Evolutionary conservation across 2,888 invertebrate genomes (phyloP).

Genomic region (Drosophila barbarae): DNA sequence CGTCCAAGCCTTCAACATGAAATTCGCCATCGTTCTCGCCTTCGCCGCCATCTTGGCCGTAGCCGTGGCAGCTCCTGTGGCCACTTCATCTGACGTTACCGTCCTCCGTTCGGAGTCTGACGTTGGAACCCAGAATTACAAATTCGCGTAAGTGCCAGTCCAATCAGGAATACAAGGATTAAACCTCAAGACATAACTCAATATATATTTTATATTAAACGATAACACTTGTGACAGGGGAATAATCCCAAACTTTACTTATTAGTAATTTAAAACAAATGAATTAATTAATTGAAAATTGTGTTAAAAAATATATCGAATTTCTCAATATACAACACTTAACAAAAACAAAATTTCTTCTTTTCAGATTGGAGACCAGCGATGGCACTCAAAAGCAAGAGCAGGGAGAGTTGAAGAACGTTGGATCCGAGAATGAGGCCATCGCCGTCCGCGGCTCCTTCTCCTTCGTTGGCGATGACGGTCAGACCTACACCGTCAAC

Average conservation of each 20-base stretch:
- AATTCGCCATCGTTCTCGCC: constrained; percentile 58
- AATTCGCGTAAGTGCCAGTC: too few relatives aligned
- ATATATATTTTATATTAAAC: too few relatives aligned
- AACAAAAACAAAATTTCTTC: too few relatives aligned
- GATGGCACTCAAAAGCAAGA: constrained; percentile 71
- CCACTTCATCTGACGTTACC: too few relatives aligned
- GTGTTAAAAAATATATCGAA: too few relatives aligned
- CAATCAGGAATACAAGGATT: too few relatives aligned
- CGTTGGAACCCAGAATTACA: constrained; percentile 10
- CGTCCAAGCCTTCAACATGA: constrained; percentile 53
- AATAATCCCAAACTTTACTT: too few relatives aligned
- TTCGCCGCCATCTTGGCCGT: constrained; percentile 69
- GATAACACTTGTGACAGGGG: too few relatives aligned
- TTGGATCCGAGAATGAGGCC: constrained; percentile 76
- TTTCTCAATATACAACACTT: too few relatives aligned
- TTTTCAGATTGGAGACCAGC: constrained; percentile 39
- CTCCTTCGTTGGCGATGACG: constrained; percentile 81
- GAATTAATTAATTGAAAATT: too few relatives aligned
- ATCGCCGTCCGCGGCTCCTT: constrained; percentile 66
- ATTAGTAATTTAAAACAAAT: too few relatives aligned
- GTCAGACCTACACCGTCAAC: constrained; percentile 81
- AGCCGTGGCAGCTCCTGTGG: constrained; percentile 59
- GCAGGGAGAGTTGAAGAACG: constrained; percentile 39
- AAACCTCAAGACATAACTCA: too few relatives aligned
- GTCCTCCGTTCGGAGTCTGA: constrained; percentile 72